Base-by-base conservation (phyloP, 2,113 vertebrate genomes). In the Passer montanus region DNA sequence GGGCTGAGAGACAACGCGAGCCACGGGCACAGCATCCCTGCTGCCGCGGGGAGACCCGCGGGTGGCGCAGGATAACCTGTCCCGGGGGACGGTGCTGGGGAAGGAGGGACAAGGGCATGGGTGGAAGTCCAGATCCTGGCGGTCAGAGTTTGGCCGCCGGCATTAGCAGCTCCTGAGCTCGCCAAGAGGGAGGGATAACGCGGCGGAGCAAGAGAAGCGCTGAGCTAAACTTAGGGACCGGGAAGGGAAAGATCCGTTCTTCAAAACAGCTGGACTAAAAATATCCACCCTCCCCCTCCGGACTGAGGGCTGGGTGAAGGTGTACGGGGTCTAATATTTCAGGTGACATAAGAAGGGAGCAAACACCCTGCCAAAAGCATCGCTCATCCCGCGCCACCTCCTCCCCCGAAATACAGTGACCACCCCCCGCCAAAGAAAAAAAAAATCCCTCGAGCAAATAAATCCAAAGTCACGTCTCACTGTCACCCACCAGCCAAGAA, bases 281-380 rank as follows among this genome's bases (percentile, higher is more conserved):
- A 28, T 8, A 74, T 1, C 55, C 41, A 7, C 28, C 43, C 14
- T 14, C 21, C 55, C 13, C 5, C 31, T 28, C 30, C 26, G 9
- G 33, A 31, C 4, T 15, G 27, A 44, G 5, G 74, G 52, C 31
- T n/a, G 44, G 26, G 56, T 28, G 55, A 76, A 70, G 31, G 37
- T 37, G 53, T 37, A 49, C 33, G 55, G 43, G 60, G 67, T 21
- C 24, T n/a, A 75, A 66, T 79, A 94, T 82, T 70, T 63, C 74
- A 91, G 66, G 91, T 87, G 94, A 64, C 56, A 84, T 7, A 77
- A 69, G 91, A 94, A 74, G 56, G 89, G 68, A 59, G 60, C 83
- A 81, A 78, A 59, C 67, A 39, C 30, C 56, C 60, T 90, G 92
- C 60, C 79, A 74, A 81, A 89, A 72, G 15, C 39, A 9, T 24